These are phyloP conservation scores for Crenuchus spilurus DNA, from an alignment of 2,797 vertebrate species.

Conservation along the genomic window DNA sequence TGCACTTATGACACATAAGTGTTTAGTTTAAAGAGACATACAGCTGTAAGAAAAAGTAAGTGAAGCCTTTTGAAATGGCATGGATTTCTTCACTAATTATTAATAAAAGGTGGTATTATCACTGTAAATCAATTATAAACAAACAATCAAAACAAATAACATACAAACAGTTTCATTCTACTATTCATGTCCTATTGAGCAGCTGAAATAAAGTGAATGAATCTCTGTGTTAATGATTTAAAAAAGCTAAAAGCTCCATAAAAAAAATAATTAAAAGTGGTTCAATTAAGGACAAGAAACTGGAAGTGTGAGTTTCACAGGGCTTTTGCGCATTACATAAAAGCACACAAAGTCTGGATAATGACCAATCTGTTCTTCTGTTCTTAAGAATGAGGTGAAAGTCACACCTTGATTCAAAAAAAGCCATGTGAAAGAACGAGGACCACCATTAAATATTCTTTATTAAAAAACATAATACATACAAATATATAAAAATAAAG, in stretches of 20 bases:
- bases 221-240: background rate
- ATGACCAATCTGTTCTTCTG: background rate
- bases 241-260: too few relatives aligned
- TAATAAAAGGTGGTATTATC: too few relatives aligned
- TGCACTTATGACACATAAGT: too few relatives aligned
- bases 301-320: background rate
- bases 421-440: too few relatives aligned
- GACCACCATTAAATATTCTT: too few relatives aligned
- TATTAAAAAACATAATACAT: too few relatives aligned
- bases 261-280: background rate
- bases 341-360: background rate
- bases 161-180: background rate
- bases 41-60: too few relatives aligned
- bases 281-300: slow-evolving; percentile 1
- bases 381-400: background rate
- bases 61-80: too few relatives aligned
- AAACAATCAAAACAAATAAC: rapidly evolving
- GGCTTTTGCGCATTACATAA: background rate
- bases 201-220: background rate
- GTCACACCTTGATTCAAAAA: background rate
- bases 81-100: too few relatives aligned
- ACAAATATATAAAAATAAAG: too few relatives aligned
- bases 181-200: background rate
- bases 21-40: too few relatives aligned
- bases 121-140: too few relatives aligned